Evolutionary conservation across 2,888 invertebrate species (phyloP).

Genomic region (Aleiodes leptofemur): DNA sequence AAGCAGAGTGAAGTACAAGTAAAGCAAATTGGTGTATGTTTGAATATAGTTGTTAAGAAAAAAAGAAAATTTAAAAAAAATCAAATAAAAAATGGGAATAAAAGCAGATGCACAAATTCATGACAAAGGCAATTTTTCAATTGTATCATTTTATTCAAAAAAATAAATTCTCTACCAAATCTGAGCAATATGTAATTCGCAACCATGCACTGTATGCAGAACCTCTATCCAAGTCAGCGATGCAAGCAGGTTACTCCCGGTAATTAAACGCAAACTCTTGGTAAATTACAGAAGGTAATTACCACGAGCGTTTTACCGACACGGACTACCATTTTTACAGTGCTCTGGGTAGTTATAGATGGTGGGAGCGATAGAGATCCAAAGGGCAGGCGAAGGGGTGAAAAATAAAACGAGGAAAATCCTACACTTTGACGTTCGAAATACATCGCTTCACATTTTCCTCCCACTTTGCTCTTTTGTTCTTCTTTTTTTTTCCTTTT

Average conservation of each 20-base stretch:
- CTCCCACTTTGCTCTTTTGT: slow-evolving; percentile 21
- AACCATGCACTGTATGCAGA: slow-evolving; percentile 5
- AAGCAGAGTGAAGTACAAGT: background rate
- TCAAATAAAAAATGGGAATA: background rate
- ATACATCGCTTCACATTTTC: slow-evolving; percentile 19
- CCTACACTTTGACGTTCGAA: slow-evolving; percentile 45
- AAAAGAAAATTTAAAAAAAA: slow-evolving; percentile 1
- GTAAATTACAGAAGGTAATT: slow-evolving; percentile 60
- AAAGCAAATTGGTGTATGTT: background rate
- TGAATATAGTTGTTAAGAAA: background rate
- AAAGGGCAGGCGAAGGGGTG: background rate
- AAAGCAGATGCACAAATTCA: slow-evolving; percentile 6
- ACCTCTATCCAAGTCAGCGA: slow-evolving; percentile 42
- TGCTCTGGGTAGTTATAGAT: slow-evolving; percentile 4
- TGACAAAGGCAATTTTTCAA: background rate
- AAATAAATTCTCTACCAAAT: background rate
- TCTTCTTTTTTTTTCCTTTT: slow-evolving; percentile 5
- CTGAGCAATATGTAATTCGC: background rate
- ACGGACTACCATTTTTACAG: slow-evolving; percentile 47
- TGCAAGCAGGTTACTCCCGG: slow-evolving; percentile 56
- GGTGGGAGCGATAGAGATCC: slow-evolving; percentile 29
- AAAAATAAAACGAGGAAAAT: slow-evolving; percentile 47
- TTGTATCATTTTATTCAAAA: background rate
- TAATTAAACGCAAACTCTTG: slow-evolving; percentile 62
- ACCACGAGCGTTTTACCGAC: slow-evolving; percentile 54